phyloP scores from a whole-genome alignment of 1,140 invertebrate species.

The Psilanteris sp. region DNA sequence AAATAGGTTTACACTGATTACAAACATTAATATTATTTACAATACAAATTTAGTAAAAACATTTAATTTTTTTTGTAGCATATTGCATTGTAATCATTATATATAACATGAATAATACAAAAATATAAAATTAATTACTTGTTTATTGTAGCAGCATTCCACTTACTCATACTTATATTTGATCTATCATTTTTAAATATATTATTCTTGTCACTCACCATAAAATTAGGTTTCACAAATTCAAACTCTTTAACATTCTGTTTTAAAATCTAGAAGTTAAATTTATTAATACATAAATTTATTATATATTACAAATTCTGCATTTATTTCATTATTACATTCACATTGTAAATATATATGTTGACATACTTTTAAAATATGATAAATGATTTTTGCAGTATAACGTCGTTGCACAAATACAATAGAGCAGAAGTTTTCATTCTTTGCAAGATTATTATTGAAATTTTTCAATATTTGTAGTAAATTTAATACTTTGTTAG shows the following conservation, averaged over 20 bases:
- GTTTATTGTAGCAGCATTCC: conserved; percentile 82
- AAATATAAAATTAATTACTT: conserved; percentile 74
- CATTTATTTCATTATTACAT: neutral
- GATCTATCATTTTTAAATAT: conserved; percentile 81
- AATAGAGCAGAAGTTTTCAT: conserved; percentile 85
- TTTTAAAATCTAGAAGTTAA: neutral
- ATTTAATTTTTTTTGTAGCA: neutral
- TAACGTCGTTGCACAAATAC: conserved; percentile 90
- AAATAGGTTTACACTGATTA: no score
- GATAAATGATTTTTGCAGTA: conserved; percentile 88
- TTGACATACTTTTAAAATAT: conserved; percentile 85
- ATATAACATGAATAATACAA: neutral
- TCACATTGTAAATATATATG: no score
- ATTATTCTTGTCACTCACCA: conserved; percentile 84
- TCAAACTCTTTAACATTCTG: conserved; percentile 68
- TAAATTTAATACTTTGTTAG: conserved; percentile 81
- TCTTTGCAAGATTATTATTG: conserved; percentile 68
- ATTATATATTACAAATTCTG: no score
- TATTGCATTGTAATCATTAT: neutral
- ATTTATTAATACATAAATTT: no score
- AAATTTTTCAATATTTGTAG: conserved; percentile 81
- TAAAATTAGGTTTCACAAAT: conserved; percentile 85
- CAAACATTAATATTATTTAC: no score
- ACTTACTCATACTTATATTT: conserved; percentile 78
- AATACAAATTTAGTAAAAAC: no score